Evolutionary conservation across 2,888 invertebrate genomes (phyloP).

Genomic region (Callinectes sapidus): DNA sequence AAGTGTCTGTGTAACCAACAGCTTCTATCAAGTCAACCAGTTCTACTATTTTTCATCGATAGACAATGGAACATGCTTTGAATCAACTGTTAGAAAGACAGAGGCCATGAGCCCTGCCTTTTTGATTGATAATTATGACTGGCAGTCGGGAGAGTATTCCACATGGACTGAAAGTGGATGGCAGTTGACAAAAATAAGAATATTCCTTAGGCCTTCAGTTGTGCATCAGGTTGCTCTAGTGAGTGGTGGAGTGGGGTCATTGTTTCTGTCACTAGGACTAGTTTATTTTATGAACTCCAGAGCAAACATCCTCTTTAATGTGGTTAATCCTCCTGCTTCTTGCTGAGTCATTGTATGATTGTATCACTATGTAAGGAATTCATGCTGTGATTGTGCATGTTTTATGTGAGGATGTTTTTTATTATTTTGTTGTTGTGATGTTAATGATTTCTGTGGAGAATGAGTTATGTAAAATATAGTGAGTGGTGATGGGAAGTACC

Average conservation of each 20-base stretch:
- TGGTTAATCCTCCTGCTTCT: slow-evolving; percentile 57
- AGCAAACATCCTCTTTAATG: slow-evolving; percentile 66
- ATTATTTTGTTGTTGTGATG: neutral
- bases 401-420: neutral
- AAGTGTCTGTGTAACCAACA: slow-evolving; percentile 53
- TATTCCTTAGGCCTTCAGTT: slow-evolving; percentile 67
- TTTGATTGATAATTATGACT: slow-evolving; percentile 65
- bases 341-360: slow-evolving; percentile 55
- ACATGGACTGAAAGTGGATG: slow-evolving; percentile 72
- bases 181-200: slow-evolving; percentile 56
- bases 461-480: neutral
- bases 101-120: slow-evolving; percentile 71
- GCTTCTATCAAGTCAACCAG: slow-evolving; percentile 50
- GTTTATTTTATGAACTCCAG: slow-evolving; percentile 65
- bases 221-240: slow-evolving; percentile 65
- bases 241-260: slow-evolving; percentile 61
- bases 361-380: neutral
- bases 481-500: neutral
- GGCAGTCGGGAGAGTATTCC: slow-evolving; percentile 67
- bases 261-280: slow-evolving; percentile 55
- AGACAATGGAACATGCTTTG: slow-evolving; percentile 68
- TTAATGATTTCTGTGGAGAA: neutral
- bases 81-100: slow-evolving; percentile 59
- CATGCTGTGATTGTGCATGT: neutral
- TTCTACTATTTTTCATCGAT: slow-evolving; percentile 51